These are phyloP conservation scores for Hydrotaea diabolus DNA, from an alignment of 2,888 invertebrate species.

Conservation along the genomic window DNA sequence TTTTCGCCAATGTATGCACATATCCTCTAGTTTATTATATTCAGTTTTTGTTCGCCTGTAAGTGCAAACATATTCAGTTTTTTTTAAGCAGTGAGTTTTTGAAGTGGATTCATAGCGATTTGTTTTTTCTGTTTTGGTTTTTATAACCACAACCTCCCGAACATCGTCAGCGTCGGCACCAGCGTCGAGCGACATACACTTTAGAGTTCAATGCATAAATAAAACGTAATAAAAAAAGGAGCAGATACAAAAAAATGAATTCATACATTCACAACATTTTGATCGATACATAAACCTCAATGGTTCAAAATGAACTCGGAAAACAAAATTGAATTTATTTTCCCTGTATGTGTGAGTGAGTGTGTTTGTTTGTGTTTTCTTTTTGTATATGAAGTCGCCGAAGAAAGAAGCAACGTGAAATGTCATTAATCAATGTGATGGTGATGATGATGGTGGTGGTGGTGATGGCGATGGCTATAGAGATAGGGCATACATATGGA, in stretches of 20 bases:
- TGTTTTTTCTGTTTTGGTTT: neutral
- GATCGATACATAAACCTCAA: neutral
- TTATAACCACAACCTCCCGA: conserved; percentile 11
- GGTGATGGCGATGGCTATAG: neutral
- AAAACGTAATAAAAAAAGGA: neutral
- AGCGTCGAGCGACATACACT: neutral
- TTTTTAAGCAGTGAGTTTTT: no score
- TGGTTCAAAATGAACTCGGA: neutral
- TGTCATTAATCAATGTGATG: neutral
- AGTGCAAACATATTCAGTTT: no score
- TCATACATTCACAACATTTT: conserved; percentile 25
- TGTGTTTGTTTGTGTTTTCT: no score
- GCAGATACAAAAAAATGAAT: neutral
- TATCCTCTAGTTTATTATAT: no score
- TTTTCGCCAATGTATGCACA: no score
- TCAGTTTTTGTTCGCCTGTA: no score
- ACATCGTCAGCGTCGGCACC: neutral
- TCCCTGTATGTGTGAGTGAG: neutral
- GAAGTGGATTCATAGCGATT: no score
- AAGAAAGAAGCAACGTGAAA: neutral
- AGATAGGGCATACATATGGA: no score
- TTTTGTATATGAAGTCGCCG: neutral
- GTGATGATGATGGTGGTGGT: neutral
- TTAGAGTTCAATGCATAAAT: neutral
- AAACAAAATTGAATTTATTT: neutral